phyloP scores from a whole-genome alignment of 2,888 invertebrate genomes.

The Criorhina ranunculi region DNA sequence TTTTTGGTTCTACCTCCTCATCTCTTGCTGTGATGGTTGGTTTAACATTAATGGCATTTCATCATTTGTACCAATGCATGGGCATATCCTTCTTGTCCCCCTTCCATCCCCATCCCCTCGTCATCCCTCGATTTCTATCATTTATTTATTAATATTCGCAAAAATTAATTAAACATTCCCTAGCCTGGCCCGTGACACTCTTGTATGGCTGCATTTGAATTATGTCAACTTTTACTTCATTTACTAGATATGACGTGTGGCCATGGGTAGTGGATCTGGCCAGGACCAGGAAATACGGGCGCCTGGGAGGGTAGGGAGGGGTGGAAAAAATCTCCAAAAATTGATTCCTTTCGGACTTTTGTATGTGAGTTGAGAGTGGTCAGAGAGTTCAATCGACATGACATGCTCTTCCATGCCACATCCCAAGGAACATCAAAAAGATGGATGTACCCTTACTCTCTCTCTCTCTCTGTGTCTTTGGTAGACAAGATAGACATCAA shows the following conservation, averaged over 20 bases:
- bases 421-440: slow-evolving; percentile 72
- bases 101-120: background rate
- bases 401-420: slow-evolving; percentile 48
- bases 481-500: slow-evolving; percentile 70
- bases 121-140: slow-evolving; percentile 60
- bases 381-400: slow-evolving; percentile 66
- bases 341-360: slow-evolving; percentile 61
- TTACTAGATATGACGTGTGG: slow-evolving; percentile 47
- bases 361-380: slow-evolving; percentile 10
- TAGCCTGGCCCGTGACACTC: slow-evolving; percentile 79
- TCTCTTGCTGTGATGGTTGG: slow-evolving; percentile 63
- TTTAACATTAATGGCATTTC: slow-evolving; percentile 76
- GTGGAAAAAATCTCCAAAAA: slow-evolving; percentile 56
- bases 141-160: slow-evolving; percentile 75
- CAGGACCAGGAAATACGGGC: background rate
- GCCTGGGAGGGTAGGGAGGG: background rate
- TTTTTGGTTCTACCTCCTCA: background rate
- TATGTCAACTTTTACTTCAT: slow-evolving; percentile 83
- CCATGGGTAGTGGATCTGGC: background rate
- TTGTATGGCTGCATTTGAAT: slow-evolving; percentile 83
- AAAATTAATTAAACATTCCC: slow-evolving; percentile 76
- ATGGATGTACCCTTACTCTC: slow-evolving; percentile 51
- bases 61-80: slow-evolving; percentile 64
- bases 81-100: background rate
- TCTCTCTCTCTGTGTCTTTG: slow-evolving; percentile 21